Evolutionary conservation across 64 coral and sea anemone species (phyloP), one percentile per base, ranked within the genome.

Genomic region (Dendrophyllia cribrosa): DNA sequence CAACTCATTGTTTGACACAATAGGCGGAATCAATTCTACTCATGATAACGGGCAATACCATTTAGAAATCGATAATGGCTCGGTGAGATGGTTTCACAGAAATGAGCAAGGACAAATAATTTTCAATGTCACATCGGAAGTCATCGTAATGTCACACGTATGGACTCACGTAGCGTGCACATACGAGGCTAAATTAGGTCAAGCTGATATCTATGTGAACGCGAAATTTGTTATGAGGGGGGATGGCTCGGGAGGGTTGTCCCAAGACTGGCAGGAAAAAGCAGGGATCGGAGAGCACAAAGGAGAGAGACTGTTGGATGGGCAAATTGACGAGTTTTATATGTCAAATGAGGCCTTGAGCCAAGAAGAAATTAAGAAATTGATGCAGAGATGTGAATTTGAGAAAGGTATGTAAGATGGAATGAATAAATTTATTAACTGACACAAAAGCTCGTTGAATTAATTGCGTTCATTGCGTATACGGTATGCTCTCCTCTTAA

Each of bases 321-420:
- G 97, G 3, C 68, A 85, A 45, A 64, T 98, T 17, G 97, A 98
- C 23, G 97, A 98, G 71, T 98, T 98, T 74, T 98, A 93, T 52
- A 98, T 98, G 47, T 94, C 97, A 26, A 90, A 98, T 66, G 79
- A 87, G 6, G 97, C 91, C 14, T 83, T 98, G 58, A 90, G 83
- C 13, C 94, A 96, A 67, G 88, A 91, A 11, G 97, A 98, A 70
- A 93, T 98, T 51, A 96, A 95, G 26, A 95, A 93, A 60, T 78
- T 98, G 20, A 96, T 96, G 94, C 92, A 98, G 21, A 92, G 90
- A 74, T 98, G 97, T 86, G 84, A 96, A 61, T 98, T 98, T 62
- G 94, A 98, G 84, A 98, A 98, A 72, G 97, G 97, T 98, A 88
- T 76, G 80, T 72, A 59, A 14, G 77, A 79, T 13, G 13, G 43